phyloP scores from a whole-genome alignment of 2,888 invertebrate genomes.

The Drosophila longiperda region DNA sequence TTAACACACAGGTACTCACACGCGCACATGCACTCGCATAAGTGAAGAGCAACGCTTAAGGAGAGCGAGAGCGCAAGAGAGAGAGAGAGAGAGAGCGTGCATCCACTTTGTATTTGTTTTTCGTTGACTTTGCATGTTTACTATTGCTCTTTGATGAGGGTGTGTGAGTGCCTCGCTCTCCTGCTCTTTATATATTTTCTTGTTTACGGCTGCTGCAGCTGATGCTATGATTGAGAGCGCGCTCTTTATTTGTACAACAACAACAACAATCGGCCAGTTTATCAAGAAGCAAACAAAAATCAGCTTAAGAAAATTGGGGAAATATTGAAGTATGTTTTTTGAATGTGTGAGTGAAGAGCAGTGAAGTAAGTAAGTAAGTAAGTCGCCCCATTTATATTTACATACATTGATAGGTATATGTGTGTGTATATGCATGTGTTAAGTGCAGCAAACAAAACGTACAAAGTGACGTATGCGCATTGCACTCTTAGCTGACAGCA shows the following conservation, averaged over 20 bases:
- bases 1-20: slow-evolving; percentile 47
- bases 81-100: slow-evolving; percentile 1
- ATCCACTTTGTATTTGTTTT: slow-evolving; percentile 32
- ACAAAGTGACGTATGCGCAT: slow-evolving; percentile 41
- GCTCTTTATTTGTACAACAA: slow-evolving; percentile 19
- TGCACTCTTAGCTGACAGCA: slow-evolving; percentile 3
- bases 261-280: slow-evolving; percentile 18
- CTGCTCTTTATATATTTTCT: slow-evolving; percentile 13
- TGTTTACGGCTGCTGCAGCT: slow-evolving; percentile 23
- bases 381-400: neutral
- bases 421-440: neutral
- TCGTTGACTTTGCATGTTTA: slow-evolving; percentile 45
- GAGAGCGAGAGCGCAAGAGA: neutral
- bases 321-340: neutral
- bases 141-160: slow-evolving; percentile 24
- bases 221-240: slow-evolving; percentile 29
- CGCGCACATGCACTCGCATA: slow-evolving; percentile 1
- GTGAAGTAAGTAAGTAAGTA: neutral
- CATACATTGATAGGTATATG: neutral
- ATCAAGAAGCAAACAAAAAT: slow-evolving; percentile 26
- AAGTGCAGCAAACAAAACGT: slow-evolving; percentile 16
- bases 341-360: neutral
- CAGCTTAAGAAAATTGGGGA: slow-evolving; percentile 12
- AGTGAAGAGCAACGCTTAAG: slow-evolving; percentile 9
- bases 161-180: slow-evolving; percentile 9